Conservation (phyloP, 2,888 invertebrate species). For the Eristalis arbustorum region DNA sequence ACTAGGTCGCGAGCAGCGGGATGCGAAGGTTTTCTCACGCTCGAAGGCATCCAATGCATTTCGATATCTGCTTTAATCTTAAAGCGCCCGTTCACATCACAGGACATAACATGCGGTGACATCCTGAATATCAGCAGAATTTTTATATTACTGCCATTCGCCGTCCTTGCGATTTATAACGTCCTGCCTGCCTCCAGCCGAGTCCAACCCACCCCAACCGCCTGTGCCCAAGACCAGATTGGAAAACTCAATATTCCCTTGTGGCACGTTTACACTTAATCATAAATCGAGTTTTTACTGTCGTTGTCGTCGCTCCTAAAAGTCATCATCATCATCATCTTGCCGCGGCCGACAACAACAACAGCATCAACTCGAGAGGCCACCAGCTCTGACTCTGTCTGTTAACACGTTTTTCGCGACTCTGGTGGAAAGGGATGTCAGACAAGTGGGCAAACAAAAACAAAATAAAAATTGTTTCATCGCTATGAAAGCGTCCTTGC, state of each 20-base stretch:
- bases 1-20: no score
- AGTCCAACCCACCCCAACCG: neutral
- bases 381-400: neutral
- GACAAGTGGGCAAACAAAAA: neutral
- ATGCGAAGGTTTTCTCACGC: no score
- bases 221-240: neutral
- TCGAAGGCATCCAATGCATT: neutral
- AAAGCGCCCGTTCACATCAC: neutral
- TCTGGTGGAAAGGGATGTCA: neutral
- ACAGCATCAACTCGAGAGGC: constrained; percentile 44
- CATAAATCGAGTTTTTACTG: constrained; percentile 68
- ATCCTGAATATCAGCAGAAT: constrained; percentile 42
- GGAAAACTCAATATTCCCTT: constrained; percentile 61
- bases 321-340: constrained; percentile 56
- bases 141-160: constrained; percentile 31
- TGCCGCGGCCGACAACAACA: constrained; percentile 25
- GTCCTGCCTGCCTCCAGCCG: constrained; percentile 7
- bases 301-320: constrained; percentile 52
- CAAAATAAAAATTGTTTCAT: neutral
- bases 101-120: constrained; percentile 25
- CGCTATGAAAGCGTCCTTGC: neutral
- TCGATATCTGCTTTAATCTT: neutral
- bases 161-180: constrained; percentile 49
- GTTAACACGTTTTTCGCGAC: neutral
- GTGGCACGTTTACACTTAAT: constrained; percentile 68